A percentile compares a stretch with the other conserved stretches of the same genome.
Evolutionary conservation across 2,113 vertebrate species (phyloP).

Genomic region (Podocnemis expansa): DNA sequence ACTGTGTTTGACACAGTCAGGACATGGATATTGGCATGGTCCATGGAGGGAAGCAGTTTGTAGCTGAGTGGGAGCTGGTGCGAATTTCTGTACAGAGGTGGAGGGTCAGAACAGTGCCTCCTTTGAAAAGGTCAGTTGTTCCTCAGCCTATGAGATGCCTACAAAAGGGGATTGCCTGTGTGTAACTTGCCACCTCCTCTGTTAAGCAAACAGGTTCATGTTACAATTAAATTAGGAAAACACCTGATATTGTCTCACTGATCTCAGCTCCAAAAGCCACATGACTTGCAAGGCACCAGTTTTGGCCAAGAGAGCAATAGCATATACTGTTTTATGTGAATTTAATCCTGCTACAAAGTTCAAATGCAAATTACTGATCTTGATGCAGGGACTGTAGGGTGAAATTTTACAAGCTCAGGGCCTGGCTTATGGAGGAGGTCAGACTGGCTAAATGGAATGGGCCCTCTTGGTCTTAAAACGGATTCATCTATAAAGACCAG

Average conservation of each 20-base stretch:
- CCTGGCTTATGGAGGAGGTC: not conserved
- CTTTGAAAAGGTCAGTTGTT: not conserved
- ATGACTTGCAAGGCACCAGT: accelerated
- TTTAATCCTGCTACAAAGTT: not conserved
- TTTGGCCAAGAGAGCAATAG: accelerated
- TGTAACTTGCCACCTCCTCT: not conserved
- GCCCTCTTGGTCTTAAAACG: conserved; percentile 26
- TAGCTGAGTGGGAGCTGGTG: not conserved
- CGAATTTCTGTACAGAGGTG: not conserved
- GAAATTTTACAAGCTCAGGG: not conserved
- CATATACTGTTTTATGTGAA: not conserved
- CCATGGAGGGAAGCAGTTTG: not conserved
- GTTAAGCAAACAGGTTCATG: not conserved
- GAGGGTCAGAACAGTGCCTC: not conserved
- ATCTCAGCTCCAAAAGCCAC: not conserved
- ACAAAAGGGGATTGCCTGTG: not conserved
- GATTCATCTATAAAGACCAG: conserved; percentile 61
- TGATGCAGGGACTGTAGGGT: not conserved
- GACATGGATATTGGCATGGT: accelerated
- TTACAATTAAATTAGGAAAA: not conserved
- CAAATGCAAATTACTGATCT: accelerated
- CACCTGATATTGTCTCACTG: not conserved
- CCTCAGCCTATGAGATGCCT: not conserved
- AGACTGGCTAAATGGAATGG: not conserved
- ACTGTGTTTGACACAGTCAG: not conserved